These are phyloP conservation scores for Nixonia krombeini DNA, from an alignment of 1,140 invertebrate genomes.

Conservation along the genomic window DNA sequence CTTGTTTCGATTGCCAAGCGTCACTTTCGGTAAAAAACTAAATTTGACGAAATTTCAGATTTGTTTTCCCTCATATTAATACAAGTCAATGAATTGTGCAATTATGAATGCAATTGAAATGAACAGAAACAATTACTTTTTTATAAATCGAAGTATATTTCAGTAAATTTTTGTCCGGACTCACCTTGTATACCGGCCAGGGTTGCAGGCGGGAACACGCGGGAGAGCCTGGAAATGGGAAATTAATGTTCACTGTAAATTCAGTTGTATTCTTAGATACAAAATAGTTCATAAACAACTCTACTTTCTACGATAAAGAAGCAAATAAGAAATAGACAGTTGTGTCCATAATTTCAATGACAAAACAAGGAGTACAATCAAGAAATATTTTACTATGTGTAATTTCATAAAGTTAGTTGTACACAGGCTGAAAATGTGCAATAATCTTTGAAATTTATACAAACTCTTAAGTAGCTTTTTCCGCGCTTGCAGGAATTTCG, in stretches of 20 bases:
- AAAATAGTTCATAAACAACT: no score
- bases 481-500: not conserved
- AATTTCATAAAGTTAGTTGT: not conserved
- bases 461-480: not conserved
- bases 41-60: no score
- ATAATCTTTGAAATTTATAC: not conserved
- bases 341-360: no score
- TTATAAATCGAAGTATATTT: slow-evolving; percentile 4
- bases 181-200: slow-evolving; percentile 72
- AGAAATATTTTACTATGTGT: no score
- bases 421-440: not conserved
- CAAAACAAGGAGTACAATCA: no score
- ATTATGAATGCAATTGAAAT: not conserved
- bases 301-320: no score
- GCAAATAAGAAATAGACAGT: no score
- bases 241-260: not conserved
- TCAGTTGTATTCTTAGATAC: not conserved
- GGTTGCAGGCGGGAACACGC: slow-evolving; percentile 70
- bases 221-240: slow-evolving; percentile 62
- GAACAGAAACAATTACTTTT: not conserved
- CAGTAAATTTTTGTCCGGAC: slow-evolving; percentile 38
- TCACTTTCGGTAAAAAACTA: slow-evolving; percentile 2
- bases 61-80: no score
- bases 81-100: not conserved
- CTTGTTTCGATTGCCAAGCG: slow-evolving; percentile 52